phyloP scores from a whole-genome alignment of 2,888 invertebrate genomes.

The Alloplasta piceator region DNA sequence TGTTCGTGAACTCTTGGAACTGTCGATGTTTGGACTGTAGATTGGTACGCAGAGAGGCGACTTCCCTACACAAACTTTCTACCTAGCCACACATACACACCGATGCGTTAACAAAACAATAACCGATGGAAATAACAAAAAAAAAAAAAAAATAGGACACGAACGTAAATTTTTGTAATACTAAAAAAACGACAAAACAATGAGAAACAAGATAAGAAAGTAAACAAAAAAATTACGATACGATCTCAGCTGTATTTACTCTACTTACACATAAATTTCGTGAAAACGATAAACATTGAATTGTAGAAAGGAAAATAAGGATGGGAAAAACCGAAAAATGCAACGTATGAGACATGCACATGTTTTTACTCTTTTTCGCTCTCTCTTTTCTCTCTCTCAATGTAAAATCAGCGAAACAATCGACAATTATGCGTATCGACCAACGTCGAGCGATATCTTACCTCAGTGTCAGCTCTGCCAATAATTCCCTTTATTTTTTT shows the following conservation, averaged over 20 bases:
- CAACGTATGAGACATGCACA: too few species aligned
- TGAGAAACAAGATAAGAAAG: constrained; percentile 3
- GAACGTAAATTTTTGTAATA: constrained; percentile 32
- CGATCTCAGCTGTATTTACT: background rate
- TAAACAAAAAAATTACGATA: constrained; percentile 26
- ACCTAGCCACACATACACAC: constrained; percentile 82
- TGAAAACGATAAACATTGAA: background rate
- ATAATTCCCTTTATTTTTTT: constrained; percentile 46
- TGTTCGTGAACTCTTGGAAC: constrained; percentile 81
- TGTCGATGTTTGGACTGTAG: constrained; percentile 82
- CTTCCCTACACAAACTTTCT: constrained; percentile 83
- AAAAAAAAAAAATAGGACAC: constrained; percentile 51
- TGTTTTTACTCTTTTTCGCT: background rate
- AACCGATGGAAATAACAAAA: constrained; percentile 53
- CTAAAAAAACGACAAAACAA: constrained; percentile 30
- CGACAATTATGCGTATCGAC: constrained; percentile 38
- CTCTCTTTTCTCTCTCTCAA: constrained; percentile 6
- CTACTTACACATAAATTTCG: too few species aligned
- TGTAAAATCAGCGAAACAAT: constrained; percentile 38
- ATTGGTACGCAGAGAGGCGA: constrained; percentile 82
- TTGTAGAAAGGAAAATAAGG: constrained; percentile 18
- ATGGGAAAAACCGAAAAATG: constrained; percentile 13
- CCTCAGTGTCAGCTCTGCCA: constrained; percentile 58
- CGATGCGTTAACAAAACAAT: constrained; percentile 83
- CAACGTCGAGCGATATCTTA: constrained; percentile 63